Percentiles rank a stretch among this genome's conserved stretches.
Conservation (phyloP, 2,888 invertebrate genomes). For the Nymphalis urticae region DNA sequence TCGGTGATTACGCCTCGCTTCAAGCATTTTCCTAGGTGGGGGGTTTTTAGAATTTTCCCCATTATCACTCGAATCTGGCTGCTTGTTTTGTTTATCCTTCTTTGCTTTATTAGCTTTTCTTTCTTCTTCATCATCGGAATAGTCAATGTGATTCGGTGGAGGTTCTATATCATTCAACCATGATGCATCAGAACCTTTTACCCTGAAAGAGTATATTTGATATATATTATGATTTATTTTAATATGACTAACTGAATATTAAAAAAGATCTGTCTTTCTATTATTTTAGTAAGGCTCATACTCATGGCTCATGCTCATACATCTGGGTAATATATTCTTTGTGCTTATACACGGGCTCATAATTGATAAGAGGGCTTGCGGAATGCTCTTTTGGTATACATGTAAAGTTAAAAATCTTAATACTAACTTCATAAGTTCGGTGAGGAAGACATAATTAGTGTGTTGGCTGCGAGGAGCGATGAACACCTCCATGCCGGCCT, state of each 20-base stretch:
- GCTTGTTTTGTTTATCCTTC: conserved; percentile 52
- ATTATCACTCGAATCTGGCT: conserved; percentile 49
- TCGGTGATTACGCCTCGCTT: conserved; percentile 63
- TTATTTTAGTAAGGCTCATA: background rate
- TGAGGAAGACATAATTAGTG: conserved; percentile 88
- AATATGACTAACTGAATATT: background rate
- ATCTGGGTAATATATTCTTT: no score
- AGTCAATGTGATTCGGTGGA: conserved; percentile 87
- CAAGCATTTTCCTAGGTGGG: conserved; percentile 49
- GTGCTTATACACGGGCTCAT: no score
- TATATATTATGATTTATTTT: background rate
- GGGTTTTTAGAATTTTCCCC: conserved; percentile 60
- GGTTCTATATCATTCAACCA: conserved; percentile 94
- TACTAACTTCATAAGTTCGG: conserved; percentile 85
- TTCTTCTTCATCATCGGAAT: conserved; percentile 95
- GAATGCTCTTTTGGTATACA: no score
- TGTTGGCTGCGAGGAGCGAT: conserved; percentile 89
- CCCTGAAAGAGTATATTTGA: conserved; percentile 68
- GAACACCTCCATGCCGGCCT: conserved; percentile 87
- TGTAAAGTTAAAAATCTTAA: no score
- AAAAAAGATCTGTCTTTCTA: background rate
- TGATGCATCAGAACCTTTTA: conserved; percentile 93
- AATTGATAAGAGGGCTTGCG: no score
- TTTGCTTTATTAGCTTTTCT: conserved; percentile 70
- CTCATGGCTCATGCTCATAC: no score